Evolutionary conservation across 2,888 invertebrate genomes (phyloP), one percentile per base, ranked within the genome.

Genomic region (Leptinotarsa tumamoca): DNA sequence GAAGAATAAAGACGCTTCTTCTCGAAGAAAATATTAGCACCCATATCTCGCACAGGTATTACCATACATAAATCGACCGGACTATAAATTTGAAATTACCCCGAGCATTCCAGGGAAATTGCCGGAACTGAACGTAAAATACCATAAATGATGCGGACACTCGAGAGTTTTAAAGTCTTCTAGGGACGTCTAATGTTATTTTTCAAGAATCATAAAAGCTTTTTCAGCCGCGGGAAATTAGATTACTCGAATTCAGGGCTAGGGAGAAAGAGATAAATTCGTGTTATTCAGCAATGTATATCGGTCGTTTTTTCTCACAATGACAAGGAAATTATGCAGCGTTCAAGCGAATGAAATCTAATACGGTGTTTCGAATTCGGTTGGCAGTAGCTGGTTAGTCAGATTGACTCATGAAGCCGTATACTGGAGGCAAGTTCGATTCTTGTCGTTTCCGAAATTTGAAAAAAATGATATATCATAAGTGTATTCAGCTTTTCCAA

Each of bases 81-180:
- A 71, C 79, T 75, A 81, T 83, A 83, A 83, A 83, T 82, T 81
- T 79, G 78, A 82, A 82, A 82, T 83, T 82, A 82, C 79, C 81
- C 78, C 78, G 80, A 80, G 76, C 79, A 78, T 80, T 80, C 79
- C 70, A 66, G 76, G 52, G 80, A 77, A 82, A 81, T 79, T 80
- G 80, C 80, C 75, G 79, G 80, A 80, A 80, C 76, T 77, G 79
- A 82, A 81, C 81, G 81, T 82, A 81, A 82, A 83, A 82, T 80
- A 80, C 80, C 77, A 80, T 84, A 84, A 83, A 83, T 82, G 83
- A 80, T 82, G 82, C 79, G 82, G 82, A 82, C 82, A 82, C 82
- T 82, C 77, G 79, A 81, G 82, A 79, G 81, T 82, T 82, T 82
- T 81, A 82, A 83, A 82, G 83, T 82, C 81, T 81, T 83, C 80